Evolutionary conservation across 2,797 vertebrate genomes (phyloP).

Genomic region (Lepidocolaptes lacrymiger): DNA sequence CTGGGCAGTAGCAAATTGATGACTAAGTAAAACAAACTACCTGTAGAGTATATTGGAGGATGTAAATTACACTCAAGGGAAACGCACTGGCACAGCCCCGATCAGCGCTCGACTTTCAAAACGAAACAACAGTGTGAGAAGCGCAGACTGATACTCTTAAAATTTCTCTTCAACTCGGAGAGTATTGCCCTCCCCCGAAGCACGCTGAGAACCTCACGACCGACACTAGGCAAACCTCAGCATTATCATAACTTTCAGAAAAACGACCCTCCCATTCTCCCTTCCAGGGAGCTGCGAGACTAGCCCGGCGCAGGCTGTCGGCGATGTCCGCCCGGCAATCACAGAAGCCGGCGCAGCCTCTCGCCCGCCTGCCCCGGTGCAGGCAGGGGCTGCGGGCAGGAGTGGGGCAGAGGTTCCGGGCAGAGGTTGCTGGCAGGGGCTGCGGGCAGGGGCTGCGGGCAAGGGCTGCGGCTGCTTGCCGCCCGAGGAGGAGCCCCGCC

Average conservation of each 20-base stretch:
- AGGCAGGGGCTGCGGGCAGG: background rate
- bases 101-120: background rate
- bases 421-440: background rate
- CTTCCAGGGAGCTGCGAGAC: background rate
- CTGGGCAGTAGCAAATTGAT: background rate
- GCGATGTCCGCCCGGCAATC: background rate
- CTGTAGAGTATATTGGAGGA: background rate
- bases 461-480: background rate
- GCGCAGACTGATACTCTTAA: background rate
- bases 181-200: background rate
- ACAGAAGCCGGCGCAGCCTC: background rate
- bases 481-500: background rate
- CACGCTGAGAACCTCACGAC: background rate
- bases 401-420: background rate
- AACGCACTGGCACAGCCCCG: background rate
- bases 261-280: background rate
- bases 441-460: too few species aligned
- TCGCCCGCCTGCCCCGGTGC: background rate
- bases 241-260: background rate
- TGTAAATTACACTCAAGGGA: background rate
- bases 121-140: background rate
- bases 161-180: background rate
- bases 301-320: background rate
- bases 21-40: constrained; percentile 26
- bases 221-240: background rate